These are phyloP conservation scores for Solenodon paradoxus DNA, from an alignment of 2,113 vertebrate species.

Conservation along the genomic window DNA sequence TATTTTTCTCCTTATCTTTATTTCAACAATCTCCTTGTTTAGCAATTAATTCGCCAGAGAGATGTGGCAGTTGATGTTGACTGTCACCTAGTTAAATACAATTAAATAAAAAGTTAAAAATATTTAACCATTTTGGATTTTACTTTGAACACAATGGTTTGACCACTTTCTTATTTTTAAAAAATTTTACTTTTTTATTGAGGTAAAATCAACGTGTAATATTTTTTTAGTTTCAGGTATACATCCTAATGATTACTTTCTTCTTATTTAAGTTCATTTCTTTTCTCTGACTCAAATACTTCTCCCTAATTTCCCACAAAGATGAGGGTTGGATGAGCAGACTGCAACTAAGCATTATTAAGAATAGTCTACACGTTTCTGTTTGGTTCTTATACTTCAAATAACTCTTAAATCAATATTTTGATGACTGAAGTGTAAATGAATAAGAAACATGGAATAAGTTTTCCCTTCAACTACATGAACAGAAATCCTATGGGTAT, in stretches of 20 bases:
- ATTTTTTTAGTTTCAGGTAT: neutral
- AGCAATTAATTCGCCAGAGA: neutral
- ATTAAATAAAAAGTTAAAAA: neutral
- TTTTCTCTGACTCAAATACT: conserved; percentile 22
- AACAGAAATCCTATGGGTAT: conserved; percentile 54
- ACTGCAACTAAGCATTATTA: conserved; percentile 47
- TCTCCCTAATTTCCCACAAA: neutral
- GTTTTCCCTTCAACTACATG: conserved; percentile 42
- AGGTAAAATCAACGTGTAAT: neutral
- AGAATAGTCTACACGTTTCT: conserved; percentile 64
- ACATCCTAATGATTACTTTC: neutral
- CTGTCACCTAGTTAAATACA: no score
- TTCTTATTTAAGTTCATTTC: conserved; percentile 4
- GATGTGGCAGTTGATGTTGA: neutral
- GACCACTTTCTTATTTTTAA: neutral
- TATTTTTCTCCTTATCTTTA: neutral
- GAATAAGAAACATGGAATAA: conserved; percentile 61
- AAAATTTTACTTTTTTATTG: neutral
- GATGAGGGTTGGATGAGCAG: neutral
- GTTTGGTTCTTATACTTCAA: conserved; percentile 71
- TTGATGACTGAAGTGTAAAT: conserved; percentile 77
- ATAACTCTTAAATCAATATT: conserved; percentile 73
- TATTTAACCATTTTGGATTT: neutral
- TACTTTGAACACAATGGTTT: conserved; percentile 37
- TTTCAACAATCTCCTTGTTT: neutral